A percentile compares a stretch with the other conserved stretches of the same genome.
Evolutionary conservation across 2,797 vertebrate genomes (phyloP).

Genomic region (Bryconaethiops microstoma): DNA sequence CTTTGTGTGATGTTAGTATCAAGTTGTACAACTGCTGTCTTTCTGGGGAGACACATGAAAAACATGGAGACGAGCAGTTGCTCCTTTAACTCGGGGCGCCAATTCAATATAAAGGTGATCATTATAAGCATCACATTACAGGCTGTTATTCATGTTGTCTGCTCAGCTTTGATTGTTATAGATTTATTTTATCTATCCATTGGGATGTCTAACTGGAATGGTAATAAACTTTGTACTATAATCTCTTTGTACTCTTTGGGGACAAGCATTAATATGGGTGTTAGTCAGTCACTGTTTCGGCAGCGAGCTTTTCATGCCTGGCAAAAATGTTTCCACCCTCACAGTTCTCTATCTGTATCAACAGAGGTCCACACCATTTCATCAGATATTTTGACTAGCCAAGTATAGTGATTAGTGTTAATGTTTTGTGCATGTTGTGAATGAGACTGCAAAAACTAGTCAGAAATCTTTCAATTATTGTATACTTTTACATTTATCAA

Average conservation of each 20-base stretch:
- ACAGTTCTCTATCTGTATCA: background rate
- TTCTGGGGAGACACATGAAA: conserved; percentile 10
- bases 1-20: conserved; percentile 6
- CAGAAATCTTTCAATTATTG: no score
- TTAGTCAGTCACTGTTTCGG: conserved; percentile 44
- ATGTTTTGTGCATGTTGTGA: accelerated
- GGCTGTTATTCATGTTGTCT: conserved; percentile 40
- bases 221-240: conserved; percentile 6
- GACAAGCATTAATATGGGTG: conserved; percentile 32
- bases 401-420: background rate
- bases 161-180: background rate
- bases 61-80: background rate
- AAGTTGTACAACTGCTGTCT: conserved; percentile 7
- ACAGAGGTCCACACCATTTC: background rate
- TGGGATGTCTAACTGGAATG: accelerated
- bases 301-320: background rate
- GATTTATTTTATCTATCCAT: accelerated
- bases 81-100: background rate
- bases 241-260: conserved; percentile 48
- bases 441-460: background rate
- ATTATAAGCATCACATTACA: conserved; percentile 41
- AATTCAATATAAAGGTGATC: conserved; percentile 56
- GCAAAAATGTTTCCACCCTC: background rate
- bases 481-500: no score
- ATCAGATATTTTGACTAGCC: background rate